These are phyloP conservation scores for Hyposmocoma kahamanoa DNA, from an alignment of 1,140 invertebrate species.

Conservation along the genomic window DNA sequence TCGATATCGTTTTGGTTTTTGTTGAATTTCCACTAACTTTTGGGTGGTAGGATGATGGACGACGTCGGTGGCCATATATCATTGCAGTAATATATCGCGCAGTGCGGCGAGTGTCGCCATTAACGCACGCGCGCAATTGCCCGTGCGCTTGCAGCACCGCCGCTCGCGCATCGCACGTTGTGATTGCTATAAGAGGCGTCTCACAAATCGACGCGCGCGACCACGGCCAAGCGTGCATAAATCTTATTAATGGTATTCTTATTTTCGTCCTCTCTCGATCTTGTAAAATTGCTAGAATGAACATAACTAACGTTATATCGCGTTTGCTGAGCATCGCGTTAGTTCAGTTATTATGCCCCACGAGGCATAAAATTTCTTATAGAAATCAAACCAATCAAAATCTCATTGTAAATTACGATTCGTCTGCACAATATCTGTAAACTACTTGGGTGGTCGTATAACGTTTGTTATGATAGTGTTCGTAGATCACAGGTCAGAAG, in stretches of 20 bases:
- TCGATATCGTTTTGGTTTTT: slow-evolving; percentile 43
- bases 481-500: slow-evolving; percentile 47
- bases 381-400: slow-evolving; percentile 44
- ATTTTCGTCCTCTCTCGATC: slow-evolving; percentile 54
- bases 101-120: slow-evolving; percentile 67
- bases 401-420: slow-evolving; percentile 42
- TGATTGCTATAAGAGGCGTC: slow-evolving; percentile 50
- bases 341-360: neutral
- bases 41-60: slow-evolving; percentile 68
- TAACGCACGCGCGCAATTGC: slow-evolving; percentile 65
- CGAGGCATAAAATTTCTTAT: slow-evolving; percentile 32
- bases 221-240: slow-evolving; percentile 59
- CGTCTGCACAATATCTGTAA: slow-evolving; percentile 24
- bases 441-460: slow-evolving; percentile 46
- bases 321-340: slow-evolving; percentile 17
- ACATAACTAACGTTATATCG: slow-evolving; percentile 17
- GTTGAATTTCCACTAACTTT: slow-evolving; percentile 62
- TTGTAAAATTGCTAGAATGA: slow-evolving; percentile 52
- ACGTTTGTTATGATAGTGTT: slow-evolving; percentile 30
- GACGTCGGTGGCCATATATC: slow-evolving; percentile 67
- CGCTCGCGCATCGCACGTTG: no score
- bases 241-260: slow-evolving; percentile 69
- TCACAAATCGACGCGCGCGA: slow-evolving; percentile 63
- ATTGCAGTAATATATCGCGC: slow-evolving; percentile 64
- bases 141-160: slow-evolving; percentile 40